Percentiles rank a stretch among this genome's conserved stretches.
phyloP scores from a whole-genome alignment of 2,888 invertebrate species.

The Cryptops parisi region DNA sequence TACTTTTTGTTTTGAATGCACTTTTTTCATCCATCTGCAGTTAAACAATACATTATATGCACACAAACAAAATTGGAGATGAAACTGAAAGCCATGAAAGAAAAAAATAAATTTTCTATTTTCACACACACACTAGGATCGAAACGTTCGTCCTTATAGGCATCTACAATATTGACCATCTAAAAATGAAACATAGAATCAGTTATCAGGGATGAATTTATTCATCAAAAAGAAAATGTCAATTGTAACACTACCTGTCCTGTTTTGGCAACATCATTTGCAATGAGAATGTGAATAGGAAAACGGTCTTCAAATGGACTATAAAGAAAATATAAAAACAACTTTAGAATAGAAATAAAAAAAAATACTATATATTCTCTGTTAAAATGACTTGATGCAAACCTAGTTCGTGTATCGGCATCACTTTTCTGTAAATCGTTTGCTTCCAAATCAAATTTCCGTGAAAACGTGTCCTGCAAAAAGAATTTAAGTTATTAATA shows the following conservation, averaged over 20 bases:
- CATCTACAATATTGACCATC: slow-evolving; percentile 83
- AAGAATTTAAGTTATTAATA: too few species aligned
- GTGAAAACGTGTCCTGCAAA: slow-evolving; percentile 64
- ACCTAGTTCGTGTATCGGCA: slow-evolving; percentile 60
- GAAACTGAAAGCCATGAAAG: slow-evolving; percentile 40
- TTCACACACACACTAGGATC: slow-evolving; percentile 45
- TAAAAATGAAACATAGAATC: slow-evolving; percentile 34
- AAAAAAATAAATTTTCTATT: slow-evolving; percentile 5
- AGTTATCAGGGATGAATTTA: neutral
- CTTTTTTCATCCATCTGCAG: slow-evolving; percentile 51
- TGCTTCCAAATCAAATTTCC: slow-evolving; percentile 86
- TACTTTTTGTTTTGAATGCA: slow-evolving; percentile 71
- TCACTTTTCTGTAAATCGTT: slow-evolving; percentile 74
- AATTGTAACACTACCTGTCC: slow-evolving; percentile 58
- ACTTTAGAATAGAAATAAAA: slow-evolving; percentile 1
- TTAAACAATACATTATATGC: neutral
- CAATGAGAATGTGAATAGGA: slow-evolving; percentile 89
- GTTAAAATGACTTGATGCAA: slow-evolving; percentile 23
- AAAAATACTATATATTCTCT: neutral
- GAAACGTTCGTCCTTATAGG: slow-evolving; percentile 74
- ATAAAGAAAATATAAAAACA: slow-evolving; percentile 18
- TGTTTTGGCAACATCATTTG: slow-evolving; percentile 85
- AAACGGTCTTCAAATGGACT: slow-evolving; percentile 84
- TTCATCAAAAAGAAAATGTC: neutral
- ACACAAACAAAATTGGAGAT: neutral